Percentiles rank a stretch among this genome's conserved stretches.
These are phyloP conservation scores for Apocheima hispidaria DNA, from an alignment of 2,888 invertebrate genomes.

Conservation along the genomic window DNA sequence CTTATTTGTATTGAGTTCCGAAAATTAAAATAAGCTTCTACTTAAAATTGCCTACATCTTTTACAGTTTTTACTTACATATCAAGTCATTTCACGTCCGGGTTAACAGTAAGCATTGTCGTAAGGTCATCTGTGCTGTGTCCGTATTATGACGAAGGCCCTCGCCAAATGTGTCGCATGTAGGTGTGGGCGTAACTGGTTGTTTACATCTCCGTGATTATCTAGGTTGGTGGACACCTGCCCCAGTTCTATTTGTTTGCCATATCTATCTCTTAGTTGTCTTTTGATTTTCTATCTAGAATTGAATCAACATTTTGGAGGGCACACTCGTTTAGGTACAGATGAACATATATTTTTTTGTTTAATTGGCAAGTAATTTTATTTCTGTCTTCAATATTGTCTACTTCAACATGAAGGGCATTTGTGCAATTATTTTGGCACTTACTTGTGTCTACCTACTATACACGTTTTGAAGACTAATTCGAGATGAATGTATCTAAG, in stretches of 20 bases:
- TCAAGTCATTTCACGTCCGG: conserved; percentile 36
- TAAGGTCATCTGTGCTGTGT: conserved; percentile 39
- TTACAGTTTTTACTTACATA: conserved; percentile 16
- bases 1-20: neutral
- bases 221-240: conserved; percentile 41
- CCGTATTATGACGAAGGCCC: conserved; percentile 48
- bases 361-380: no score
- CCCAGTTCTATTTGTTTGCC: conserved; percentile 13
- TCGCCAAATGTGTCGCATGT: conserved; percentile 48
- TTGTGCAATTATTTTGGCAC: no score
- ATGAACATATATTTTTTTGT: neutral
- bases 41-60: neutral
- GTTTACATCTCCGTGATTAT: conserved; percentile 39
- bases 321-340: neutral
- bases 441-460: neutral
- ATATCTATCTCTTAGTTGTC: conserved; percentile 9
- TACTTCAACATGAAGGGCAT: no score
- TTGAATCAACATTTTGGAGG: neutral
- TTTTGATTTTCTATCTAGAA: neutral
- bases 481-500: no score
- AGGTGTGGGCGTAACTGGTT: conserved; percentile 44
- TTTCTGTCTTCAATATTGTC: no score
- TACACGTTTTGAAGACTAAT: neutral
- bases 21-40: neutral
- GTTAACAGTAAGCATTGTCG: conserved; percentile 32